Evolutionary conservation across 1,140 invertebrate genomes (phyloP).

Genomic region (Atopsyche davidsoni): DNA sequence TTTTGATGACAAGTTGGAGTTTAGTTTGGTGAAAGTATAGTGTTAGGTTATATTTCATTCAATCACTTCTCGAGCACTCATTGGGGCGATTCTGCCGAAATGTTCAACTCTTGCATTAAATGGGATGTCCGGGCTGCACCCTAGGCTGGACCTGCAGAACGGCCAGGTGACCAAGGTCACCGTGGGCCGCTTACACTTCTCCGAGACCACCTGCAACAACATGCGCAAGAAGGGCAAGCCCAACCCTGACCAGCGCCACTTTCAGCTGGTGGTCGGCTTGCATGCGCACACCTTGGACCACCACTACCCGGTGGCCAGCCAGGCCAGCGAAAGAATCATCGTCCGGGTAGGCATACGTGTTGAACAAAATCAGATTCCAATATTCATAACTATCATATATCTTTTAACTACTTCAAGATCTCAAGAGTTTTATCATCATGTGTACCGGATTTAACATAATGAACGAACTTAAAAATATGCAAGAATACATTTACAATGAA

Average conservation of each 20-base stretch:
- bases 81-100: too few species aligned
- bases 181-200: conserved; percentile 94
- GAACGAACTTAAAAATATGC: too few species aligned
- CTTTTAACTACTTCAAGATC: too few species aligned
- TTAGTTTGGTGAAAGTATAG: too few species aligned
- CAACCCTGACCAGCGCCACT: conserved; percentile 97
- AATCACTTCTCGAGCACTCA: too few species aligned
- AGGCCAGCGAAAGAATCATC: conserved; percentile 94
- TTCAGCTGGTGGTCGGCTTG: conserved; percentile 84
- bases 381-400: too few species aligned
- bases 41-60: too few species aligned
- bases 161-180: conserved; percentile 86
- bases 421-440: neutral
- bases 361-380: too few species aligned
- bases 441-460: neutral
- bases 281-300: conserved; percentile 80
- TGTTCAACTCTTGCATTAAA: too few species aligned
- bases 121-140: too few species aligned
- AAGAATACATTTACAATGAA: too few species aligned
- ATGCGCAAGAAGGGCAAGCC: conserved; percentile 98
- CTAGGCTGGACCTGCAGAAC: conserved; percentile 77
- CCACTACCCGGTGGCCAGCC: conserved; percentile 72
- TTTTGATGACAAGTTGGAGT: too few species aligned
- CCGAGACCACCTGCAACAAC: conserved; percentile 97
- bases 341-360: conserved; percentile 81